Base-by-base conservation (phyloP, 2,797 vertebrate genomes). In the Aulostomus chinensis region DNA sequence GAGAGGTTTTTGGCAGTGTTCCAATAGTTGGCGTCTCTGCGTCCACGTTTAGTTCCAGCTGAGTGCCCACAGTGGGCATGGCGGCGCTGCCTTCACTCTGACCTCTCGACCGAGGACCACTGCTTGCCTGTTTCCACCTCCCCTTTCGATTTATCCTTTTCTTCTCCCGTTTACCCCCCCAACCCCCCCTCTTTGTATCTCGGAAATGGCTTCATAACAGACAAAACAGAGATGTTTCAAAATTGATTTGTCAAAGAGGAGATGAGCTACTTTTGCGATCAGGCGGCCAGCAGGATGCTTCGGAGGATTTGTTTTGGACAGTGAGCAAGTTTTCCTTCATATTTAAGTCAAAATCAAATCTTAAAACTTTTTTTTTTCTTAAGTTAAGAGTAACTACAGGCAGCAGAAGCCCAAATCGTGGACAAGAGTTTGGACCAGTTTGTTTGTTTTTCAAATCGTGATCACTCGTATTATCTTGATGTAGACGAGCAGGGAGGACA, bases 31-130 rank as follows among this genome's bases (percentile, higher is more conserved):
- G 83, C 63, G 81, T 86, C 86, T 76, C 58, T 58, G 88, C 88
- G 73, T 88, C 86, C 85, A 81, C 78, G 57, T 86, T 91, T 91
- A 89, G 91, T 91, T 92, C 88, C 89, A 92, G 86, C 74, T 85
- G 85, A 68, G 86, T 88, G 86, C 82, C 82, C 74, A 81, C 68
- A 83, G 88, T 85, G 60, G 82, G 83, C 80, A 84, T 80, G 79
- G 83, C 73, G 78, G 54, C 69, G 62, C 72, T 68, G 29, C 52
- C 82, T 89, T 76, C 68, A 52, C 73, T 76, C 66, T 85, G 83
- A 88, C 88, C 89, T 89, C 58, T 84, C 85, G 68, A 86, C 86
- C 76, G 54, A 48, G 74, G 84, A 89, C 77, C 84, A 90, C 78
- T 73, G 86, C 85, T 84, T 39, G 83, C 62, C 86, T 81, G 51